phyloP scores from a whole-genome alignment of 2,113 vertebrate genomes.

The Platichthys stellatus region DNA sequence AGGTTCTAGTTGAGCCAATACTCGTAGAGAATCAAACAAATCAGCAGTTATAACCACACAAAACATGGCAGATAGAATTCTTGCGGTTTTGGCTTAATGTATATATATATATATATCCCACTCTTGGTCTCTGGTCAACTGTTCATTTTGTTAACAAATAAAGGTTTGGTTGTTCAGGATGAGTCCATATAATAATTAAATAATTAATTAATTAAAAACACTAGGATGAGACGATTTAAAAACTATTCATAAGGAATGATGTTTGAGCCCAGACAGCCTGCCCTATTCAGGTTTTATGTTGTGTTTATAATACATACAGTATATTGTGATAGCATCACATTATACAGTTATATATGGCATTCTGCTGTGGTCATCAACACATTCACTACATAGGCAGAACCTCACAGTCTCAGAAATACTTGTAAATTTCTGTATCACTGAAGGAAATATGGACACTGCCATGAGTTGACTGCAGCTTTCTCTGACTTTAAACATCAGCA shows the following conservation, averaged over 20 bases:
- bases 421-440: too few relatives aligned
- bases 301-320: background rate
- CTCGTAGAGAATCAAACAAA: too few relatives aligned
- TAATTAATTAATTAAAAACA: background rate
- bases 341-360: background rate
- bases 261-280: background rate
- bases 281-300: background rate
- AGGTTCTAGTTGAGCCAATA: background rate
- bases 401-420: background rate
- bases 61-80: too few relatives aligned
- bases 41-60: too few relatives aligned
- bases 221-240: background rate
- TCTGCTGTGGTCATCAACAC: background rate
- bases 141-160: background rate
- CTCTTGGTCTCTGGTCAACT: background rate
- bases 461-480: too few relatives aligned
- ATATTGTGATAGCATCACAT: background rate
- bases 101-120: background rate
- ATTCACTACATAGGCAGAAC: background rate
- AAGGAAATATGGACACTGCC: too few relatives aligned
- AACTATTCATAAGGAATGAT: background rate
- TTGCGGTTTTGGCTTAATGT: background rate
- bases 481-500: background rate
- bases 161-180: background rate
- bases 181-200: too few relatives aligned